phyloP scores from a whole-genome alignment of 1,140 invertebrate genomes.

The Elymnias hypermnestra region DNA sequence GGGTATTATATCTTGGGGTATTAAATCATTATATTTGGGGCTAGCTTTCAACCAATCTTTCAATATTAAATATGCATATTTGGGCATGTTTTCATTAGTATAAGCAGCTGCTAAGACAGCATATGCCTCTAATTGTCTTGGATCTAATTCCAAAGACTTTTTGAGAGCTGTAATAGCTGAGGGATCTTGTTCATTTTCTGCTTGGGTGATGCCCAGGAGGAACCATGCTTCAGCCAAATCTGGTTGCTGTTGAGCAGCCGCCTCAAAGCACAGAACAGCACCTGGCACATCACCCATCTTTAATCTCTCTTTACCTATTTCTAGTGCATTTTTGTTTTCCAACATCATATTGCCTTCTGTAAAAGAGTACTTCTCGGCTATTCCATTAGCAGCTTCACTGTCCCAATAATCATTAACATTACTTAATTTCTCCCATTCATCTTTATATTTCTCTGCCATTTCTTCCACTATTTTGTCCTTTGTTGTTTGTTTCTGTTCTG shows the following conservation, averaged over 20 bases:
- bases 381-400: slow-evolving; percentile 57
- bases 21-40: slow-evolving; percentile 88
- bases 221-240: slow-evolving; percentile 90
- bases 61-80: slow-evolving; percentile 84
- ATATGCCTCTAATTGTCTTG: slow-evolving; percentile 88
- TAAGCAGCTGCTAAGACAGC: slow-evolving; percentile 95
- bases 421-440: slow-evolving; percentile 71
- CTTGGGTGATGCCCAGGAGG: slow-evolving; percentile 91
- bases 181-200: slow-evolving; percentile 90
- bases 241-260: slow-evolving; percentile 91
- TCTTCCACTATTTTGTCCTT: slow-evolving; percentile 65
- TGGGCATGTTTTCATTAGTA: slow-evolving; percentile 94
- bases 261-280: slow-evolving; percentile 97
- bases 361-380: slow-evolving; percentile 86
- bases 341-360: slow-evolving; percentile 91
- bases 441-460: slow-evolving; percentile 70
- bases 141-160: slow-evolving; percentile 89
- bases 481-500: slow-evolving; percentile 44
- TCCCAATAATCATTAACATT: slow-evolving; percentile 61
- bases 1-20: slow-evolving; percentile 72
- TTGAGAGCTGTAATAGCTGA: slow-evolving; percentile 92
- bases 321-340: slow-evolving; percentile 87
- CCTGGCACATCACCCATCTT: slow-evolving; percentile 93
- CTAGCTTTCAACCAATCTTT: slow-evolving; percentile 91
- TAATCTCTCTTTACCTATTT: slow-evolving; percentile 89